phyloP scores from a whole-genome alignment of 2,113 vertebrate species.

The Ondatra zibethicus region DNA sequence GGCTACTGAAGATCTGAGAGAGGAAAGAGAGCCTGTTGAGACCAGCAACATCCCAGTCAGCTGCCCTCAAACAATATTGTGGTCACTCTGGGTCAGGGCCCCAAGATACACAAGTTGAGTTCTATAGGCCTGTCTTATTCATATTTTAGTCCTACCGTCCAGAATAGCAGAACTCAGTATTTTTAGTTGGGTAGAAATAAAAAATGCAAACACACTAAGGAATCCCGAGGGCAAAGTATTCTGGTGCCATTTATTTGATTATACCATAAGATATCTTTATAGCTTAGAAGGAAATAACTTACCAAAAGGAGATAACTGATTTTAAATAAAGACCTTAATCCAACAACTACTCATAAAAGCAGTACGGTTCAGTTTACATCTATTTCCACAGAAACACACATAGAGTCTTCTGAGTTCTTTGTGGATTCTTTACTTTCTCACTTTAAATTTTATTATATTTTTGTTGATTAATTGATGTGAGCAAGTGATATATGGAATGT shows the following conservation, averaged over 20 bases:
- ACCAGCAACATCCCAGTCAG: no score
- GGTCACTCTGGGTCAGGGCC: neutral
- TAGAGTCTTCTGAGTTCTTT: neutral
- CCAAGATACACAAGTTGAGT: neutral
- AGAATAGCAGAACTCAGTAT: neutral
- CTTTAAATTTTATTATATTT: neutral
- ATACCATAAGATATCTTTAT: neutral
- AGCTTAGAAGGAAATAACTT: slow-evolving; percentile 10
- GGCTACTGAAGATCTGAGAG: neutral
- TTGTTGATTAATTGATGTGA: neutral
- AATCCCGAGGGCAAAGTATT: neutral
- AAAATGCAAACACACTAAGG: slow-evolving; percentile 45
- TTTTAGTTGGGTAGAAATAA: slow-evolving; percentile 37
- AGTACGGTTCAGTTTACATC: neutral
- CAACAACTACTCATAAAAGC: slow-evolving; percentile 32
- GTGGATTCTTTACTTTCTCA: slow-evolving; percentile 17
- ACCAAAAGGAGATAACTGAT: slow-evolving; percentile 21
- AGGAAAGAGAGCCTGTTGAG: neutral
- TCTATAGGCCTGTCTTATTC: neutral
- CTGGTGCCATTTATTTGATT: slow-evolving; percentile 35
- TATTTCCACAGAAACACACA: neutral
- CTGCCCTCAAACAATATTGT: neutral
- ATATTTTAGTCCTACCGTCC: neutral
- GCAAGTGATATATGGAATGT: no score
- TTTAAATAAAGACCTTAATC: neutral